A percentile compares a stretch with the other conserved stretches of the same genome.
Evolutionary conservation across 2,113 vertebrate genomes (phyloP).

Genomic region (Andinoacara biseriatus): DNA sequence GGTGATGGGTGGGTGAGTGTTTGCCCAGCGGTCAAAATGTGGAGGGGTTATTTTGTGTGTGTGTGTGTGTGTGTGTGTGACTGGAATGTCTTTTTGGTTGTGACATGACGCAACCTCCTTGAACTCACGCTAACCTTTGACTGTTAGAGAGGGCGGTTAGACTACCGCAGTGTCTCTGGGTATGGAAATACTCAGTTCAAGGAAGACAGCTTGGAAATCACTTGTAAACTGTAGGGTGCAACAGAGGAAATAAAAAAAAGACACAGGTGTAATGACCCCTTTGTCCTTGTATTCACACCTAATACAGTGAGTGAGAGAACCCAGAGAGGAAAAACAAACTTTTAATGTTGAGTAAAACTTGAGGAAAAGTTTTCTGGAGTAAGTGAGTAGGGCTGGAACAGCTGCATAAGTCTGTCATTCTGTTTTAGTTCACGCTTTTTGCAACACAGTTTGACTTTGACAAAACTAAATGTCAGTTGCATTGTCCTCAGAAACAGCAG

Average conservation of each 20-base stretch:
- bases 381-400: neutral
- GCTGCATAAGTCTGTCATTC: neutral
- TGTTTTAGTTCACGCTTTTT: neutral
- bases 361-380: neutral
- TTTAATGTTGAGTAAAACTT: neutral
- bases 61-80: slow-evolving; percentile 43
- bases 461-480: slow-evolving; percentile 20
- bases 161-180: neutral
- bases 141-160: neutral
- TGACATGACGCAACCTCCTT: slow-evolving; percentile 62
- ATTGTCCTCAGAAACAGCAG: slow-evolving; percentile 17
- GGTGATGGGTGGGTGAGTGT: slow-evolving; percentile 32
- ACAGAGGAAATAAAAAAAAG: slow-evolving; percentile 10
- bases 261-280: slow-evolving; percentile 30
- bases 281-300: slow-evolving; percentile 64
- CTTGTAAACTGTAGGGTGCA: neutral
- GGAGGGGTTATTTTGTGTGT: neutral
- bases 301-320: slow-evolving; percentile 9
- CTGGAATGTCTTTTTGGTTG: slow-evolving; percentile 63
- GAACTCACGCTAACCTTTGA: slow-evolving; percentile 68
- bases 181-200: neutral
- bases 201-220: neutral
- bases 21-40: slow-evolving; percentile 38
- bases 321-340: neutral
- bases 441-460: slow-evolving; percentile 33